Base-by-base conservation (phyloP, 2,888 invertebrate species). In the Lordiphosa andalusiaca region DNA sequence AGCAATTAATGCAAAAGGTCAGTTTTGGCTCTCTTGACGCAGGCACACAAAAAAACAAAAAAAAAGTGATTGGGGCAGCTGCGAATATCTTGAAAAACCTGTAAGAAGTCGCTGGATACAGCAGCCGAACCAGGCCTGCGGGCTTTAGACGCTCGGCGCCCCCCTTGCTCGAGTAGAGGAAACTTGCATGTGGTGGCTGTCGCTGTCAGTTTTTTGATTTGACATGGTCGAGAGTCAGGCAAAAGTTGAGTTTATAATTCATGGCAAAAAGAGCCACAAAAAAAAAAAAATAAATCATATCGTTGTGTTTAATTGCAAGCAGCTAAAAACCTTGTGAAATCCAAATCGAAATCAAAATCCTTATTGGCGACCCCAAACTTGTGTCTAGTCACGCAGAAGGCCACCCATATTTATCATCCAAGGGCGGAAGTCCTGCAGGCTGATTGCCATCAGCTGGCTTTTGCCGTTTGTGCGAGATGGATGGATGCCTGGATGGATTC, bases 1-100 rank as follows among this genome's bases (percentile, higher is more conserved):
- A 33, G 42, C 76, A 77, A 78, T 78, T 82, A 77, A 77, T 74
- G 72, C 76, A 74, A 78, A 77, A 77, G 82, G 82, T 77, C 82
- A 77, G 53, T 35, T 30, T 30, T 9, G 30, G 30, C 30, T 30
- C 48, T 39, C 55, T 44, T 46, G 49, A 39, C 46, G 12, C 42
- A 30, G 30, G 40, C 25, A 41, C 23, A 42, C 25, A 10, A 19
- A 39, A 39, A 39, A 39, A 41, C 23, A 42, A 12, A 10, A 19
- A 39, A 39, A 39, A 39, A 41, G 50, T 23, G 38, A 38, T 37
- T 53, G 51, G 25, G 38, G 66, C 60, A 58, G 57, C 57, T 47
- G 60, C 50, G 21, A 36, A 46, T 40, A 49, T 58, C 54, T 48
- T 37, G 39, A 50, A 58, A 61, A 69, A 73, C 66, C 66, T 53